Evolutionary conservation across 2,888 invertebrate genomes (phyloP).

Genomic region (Agrenia bidenticulata): DNA sequence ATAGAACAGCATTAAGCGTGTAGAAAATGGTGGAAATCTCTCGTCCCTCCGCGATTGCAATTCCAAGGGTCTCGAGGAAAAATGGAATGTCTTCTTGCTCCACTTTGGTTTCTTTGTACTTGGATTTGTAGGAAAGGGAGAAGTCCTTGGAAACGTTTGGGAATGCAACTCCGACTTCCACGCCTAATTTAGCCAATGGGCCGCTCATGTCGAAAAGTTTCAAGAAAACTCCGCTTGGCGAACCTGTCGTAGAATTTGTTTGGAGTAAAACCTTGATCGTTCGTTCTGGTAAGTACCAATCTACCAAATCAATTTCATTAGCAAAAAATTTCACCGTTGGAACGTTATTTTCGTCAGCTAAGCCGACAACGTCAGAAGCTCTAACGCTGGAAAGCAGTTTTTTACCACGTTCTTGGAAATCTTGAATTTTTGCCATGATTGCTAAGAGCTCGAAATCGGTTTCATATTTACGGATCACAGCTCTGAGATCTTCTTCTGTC

Average conservation of each 20-base stretch:
- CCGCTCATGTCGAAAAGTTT: conserved; percentile 15
- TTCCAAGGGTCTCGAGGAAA: conserved; percentile 8
- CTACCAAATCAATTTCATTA: conserved; percentile 19
- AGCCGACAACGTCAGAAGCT: conserved; percentile 5
- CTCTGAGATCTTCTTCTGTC: background rate
- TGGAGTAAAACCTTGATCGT: conserved; percentile 22
- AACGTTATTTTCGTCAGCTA: background rate
- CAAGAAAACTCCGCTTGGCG: conserved; percentile 16
- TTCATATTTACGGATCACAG: background rate
- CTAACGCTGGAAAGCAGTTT: conserved; percentile 15
- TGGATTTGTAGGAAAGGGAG: conserved; percentile 9
- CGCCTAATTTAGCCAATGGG: conserved; percentile 4
- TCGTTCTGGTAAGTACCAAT: conserved; percentile 16
- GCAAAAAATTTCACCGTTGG: conserved; percentile 11
- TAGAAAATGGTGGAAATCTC: conserved; percentile 21
- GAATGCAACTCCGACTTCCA: conserved; percentile 22
- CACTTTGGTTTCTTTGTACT: background rate
- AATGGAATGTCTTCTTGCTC: conserved; percentile 13
- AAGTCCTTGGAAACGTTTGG: conserved; percentile 21
- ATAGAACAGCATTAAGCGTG: conserved; percentile 18
- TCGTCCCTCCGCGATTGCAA: conserved; percentile 19
- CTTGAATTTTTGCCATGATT: background rate
- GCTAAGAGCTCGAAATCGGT: background rate
- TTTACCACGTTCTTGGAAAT: background rate
- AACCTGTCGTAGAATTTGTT: background rate